Base-by-base conservation (phyloP, 2,113 vertebrate species). In the Naja naja region DNA sequence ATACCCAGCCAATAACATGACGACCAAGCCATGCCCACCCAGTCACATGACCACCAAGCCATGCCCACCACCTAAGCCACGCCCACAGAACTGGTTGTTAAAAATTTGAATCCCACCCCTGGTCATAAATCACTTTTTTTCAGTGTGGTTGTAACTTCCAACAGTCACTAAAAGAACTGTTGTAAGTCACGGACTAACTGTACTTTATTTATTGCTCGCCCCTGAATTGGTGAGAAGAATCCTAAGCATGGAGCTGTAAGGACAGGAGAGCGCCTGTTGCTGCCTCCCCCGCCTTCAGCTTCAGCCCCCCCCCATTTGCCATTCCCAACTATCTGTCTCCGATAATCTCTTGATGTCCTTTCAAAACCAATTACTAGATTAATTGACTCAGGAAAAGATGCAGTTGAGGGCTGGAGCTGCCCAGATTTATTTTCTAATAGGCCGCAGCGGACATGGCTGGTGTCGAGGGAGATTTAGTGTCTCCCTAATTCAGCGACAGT, bases 331-430 rank as follows among this genome's bases (percentile, higher is more conserved):
- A 85, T 94, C 95, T 54, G 56, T 90, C 91, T 87, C 87, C 1
- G 5, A 90, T 92, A 95, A 96, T 97, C 95, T 94, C 89, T 87
- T 95, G 95, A 96, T 95, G 92, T 93, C 95, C 95, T 93, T 97
- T 97, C 96, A 97, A 95, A 97, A 94, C 96, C 96, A 97, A 96
- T 97, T 97, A 97, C 96, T 90, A 93, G 96, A 96, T 96, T 97
- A 97, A 97, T 97, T 97, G 97, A 97, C 95, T 94, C 90, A 94
- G 90, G 92, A 95, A 95, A 95, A 92, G 92, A 94, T 92, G 94
- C 93, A 91, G 90, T 92, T 94, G 91, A 92, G 94, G 94, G 88
- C 81, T 86, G 47, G 54, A 88, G 92, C 85, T 52, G 47, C 55
- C 96, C 95, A 96, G 96, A 97, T 97, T 96, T 96, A 97, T 97